Evolutionary conservation across 2,888 invertebrate species (phyloP), one percentile per base, ranked within the genome.

Genomic region (Hirtodrosophila alboralis): DNA sequence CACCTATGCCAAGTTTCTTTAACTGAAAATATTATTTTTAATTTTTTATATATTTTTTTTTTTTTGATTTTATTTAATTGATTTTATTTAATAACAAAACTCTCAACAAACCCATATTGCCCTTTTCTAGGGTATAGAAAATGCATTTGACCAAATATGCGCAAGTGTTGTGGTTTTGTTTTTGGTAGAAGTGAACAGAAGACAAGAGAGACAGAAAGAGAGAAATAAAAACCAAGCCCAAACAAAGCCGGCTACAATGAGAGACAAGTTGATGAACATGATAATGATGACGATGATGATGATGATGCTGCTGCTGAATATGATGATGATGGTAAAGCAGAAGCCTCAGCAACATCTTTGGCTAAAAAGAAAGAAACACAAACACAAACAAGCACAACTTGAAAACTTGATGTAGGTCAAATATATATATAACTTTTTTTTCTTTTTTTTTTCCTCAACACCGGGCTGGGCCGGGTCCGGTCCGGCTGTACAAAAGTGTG

Each of bases 341-440:
- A 80, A 84, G 81, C 54, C 84, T 60, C 61, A 41, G 62, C 54
- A 54, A 53, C 36, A 47, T 28, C 67, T 69, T 52, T 61, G 64
- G 45, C 53, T 59, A 58, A 58, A 80, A 63, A 48, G 56, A 60
- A 54, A 60, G 44, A 78, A 63, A 71, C 52, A 62, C 63, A 57
- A 59, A 77, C 61, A 62, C 56, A 73, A 77, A 65, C 72, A 78
- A 76, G 68, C 83, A 23, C 23, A 79, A 79, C 86, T 85, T 85
- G 74, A 87, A 87, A 86, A 87, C 86, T 87, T 87, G 88, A 86
- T 87, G 86, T 86, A 86, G 86, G 86, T 86, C 86, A 86, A 87
- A 83, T 87, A 64, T 62, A 64, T 62, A 64, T 73, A 67, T 66
- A 67, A 54, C 41, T 44, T 41, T 6, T 13, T 52, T 48, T 57